Evolutionary conservation across 2,888 invertebrate genomes (phyloP).

Genomic region (Zygothrica quintamaculata): DNA sequence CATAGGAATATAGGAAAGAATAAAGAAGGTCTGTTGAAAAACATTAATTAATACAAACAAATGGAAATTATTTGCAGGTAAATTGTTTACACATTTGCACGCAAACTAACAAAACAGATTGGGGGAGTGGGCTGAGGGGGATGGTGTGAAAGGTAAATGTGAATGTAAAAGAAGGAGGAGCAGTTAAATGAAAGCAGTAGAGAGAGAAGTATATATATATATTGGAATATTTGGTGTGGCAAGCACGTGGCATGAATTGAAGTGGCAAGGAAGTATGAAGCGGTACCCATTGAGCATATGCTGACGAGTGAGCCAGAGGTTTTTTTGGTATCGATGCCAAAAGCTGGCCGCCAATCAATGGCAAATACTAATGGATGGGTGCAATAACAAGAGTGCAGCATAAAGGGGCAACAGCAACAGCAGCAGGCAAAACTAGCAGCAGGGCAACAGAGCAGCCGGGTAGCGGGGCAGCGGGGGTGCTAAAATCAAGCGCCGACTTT

Average conservation of each 20-base stretch:
- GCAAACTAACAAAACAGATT: slow-evolving; percentile 47
- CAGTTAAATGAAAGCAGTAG: too few species aligned
- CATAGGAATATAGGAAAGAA: slow-evolving; percentile 7
- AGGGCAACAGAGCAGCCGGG: too few species aligned
- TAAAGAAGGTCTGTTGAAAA: slow-evolving; percentile 45
- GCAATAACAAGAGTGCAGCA: too few species aligned
- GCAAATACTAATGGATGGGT: slow-evolving; percentile 34
- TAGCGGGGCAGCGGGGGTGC: neutral
- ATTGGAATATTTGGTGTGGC: neutral
- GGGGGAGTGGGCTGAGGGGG: neutral
- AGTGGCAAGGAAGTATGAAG: too few species aligned
- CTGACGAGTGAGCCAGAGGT: neutral
- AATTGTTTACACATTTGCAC: slow-evolving; percentile 61
- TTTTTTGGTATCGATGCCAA: slow-evolving; percentile 29
- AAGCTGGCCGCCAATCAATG: slow-evolving; percentile 62
- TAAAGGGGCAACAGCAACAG: too few species aligned
- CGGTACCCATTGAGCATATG: neutral
- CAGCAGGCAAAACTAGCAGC: neutral
- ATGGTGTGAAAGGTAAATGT: neutral
- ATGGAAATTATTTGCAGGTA: slow-evolving; percentile 51
- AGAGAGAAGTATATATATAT: too few species aligned
- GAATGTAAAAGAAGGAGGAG: too few species aligned
- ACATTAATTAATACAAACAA: slow-evolving; percentile 72
- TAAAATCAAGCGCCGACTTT: slow-evolving; percentile 56
- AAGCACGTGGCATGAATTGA: neutral